Base-by-base conservation (phyloP, 1,140 invertebrate species). In the Saccostrea glomerata region DNA sequence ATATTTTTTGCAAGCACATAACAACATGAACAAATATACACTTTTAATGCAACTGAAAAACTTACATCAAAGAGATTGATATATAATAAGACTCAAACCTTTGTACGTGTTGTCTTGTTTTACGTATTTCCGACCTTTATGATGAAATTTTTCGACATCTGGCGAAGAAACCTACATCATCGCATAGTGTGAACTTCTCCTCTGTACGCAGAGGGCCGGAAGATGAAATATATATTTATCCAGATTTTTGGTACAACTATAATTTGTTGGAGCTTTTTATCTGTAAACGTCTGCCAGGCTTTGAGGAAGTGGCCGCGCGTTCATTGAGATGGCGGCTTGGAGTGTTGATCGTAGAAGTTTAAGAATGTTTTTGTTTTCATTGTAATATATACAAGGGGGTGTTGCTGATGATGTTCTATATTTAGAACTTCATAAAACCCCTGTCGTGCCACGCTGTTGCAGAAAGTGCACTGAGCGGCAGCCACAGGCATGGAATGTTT, bases 351-450 rank as follows among this genome's bases (percentile, higher is more conserved):
- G 5, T 20, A 20, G 17, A 63, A 63, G 58, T 63, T 63, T 63
- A 17, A 63, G 58, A 63, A 63, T 63, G 58, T 63, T 63, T 36
- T 63, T 63, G 58, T 63, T 63, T 63, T 63, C 58, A 20, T 63
- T 20, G 58, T 63, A 20, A 63, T 63, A 63, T 63, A 63, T 63
- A 63, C n/a, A 63, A 17, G 15, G 6, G 58, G 4, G 0, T 63
- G 58, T 0, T 63, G 58, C 58, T 63, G 58, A 20, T 20, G 58
- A 17, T 63, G 58, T 6, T 3, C 15, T 63, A 63, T 63, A 20
- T 63, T 20, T 63, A 63, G 58, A 63, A 63, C 15, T 20, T 63
- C 20, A 63, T 20, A 63, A 6, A n/a, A 63, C 58, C 15, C 58
- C 58, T n/a, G n/a, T 63, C n/a, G 58, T 63, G 58, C n/a, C n/a